Conservation (phyloP, 2,888 invertebrate genomes). For the Mechanitis mazaeus region DNA sequence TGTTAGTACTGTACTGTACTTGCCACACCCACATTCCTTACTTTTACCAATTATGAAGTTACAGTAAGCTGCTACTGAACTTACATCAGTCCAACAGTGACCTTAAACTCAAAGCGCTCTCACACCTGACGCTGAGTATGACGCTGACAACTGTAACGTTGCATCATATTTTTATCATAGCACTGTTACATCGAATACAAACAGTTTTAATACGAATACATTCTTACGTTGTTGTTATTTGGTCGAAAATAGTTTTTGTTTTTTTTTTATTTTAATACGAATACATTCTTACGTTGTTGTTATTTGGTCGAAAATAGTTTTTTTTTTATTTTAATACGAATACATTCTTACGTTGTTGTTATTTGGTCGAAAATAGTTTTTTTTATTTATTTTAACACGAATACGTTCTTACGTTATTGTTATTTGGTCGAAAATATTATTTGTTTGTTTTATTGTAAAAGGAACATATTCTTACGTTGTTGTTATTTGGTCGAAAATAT, state of each 20-base stretch:
- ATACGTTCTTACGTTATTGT: too few species aligned
- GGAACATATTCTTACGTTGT: too few species aligned
- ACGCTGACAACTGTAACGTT: constrained; percentile 18
- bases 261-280: too few species aligned
- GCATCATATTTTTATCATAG: constrained; percentile 15
- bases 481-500: too few species aligned
- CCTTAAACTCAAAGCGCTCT: constrained; percentile 26
- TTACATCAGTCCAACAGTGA: constrained; percentile 23
- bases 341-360: too few species aligned
- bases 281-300: too few species aligned
- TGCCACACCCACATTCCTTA: constrained; percentile 24
- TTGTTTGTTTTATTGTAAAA: background rate
- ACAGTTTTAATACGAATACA: background rate
- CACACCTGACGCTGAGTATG: constrained; percentile 1
- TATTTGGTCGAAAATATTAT: too few species aligned
- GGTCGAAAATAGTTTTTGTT: too few species aligned
- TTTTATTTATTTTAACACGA: background rate
- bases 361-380: too few species aligned
- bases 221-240: too few species aligned
- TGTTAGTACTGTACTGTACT: background rate
- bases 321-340: too few species aligned
- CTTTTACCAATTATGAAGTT: constrained; percentile 23
- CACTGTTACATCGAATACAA: background rate
- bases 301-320: too few species aligned
- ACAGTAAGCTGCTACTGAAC: constrained; percentile 8